Percentiles rank a stretch among this genome's conserved stretches.
Evolutionary conservation across 2,113 vertebrate species (phyloP).

Genomic region (Scortum barcoo): DNA sequence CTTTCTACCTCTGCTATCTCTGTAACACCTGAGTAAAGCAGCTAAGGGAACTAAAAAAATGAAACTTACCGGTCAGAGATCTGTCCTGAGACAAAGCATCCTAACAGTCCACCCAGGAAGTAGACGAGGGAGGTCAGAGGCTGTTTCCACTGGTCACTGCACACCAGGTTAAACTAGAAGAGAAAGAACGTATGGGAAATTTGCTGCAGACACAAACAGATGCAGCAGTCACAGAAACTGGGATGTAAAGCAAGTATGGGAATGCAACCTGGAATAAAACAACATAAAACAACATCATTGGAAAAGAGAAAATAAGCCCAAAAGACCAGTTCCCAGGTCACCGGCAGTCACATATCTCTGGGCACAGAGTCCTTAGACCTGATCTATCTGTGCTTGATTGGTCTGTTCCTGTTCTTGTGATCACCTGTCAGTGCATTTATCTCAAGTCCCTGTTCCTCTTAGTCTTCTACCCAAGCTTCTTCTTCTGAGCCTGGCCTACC

Average conservation of each 20-base stretch:
- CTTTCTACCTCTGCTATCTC: not conserved
- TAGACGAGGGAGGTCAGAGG: slow-evolving; percentile 59
- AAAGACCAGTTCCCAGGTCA: not conserved
- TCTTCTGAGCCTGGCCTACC: not conserved
- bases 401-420: not conserved
- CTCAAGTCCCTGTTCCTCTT: not conserved
- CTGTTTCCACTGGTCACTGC: slow-evolving; percentile 65
- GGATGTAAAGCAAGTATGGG: not conserved
- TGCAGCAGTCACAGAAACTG: not conserved
- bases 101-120: slow-evolving; percentile 65
- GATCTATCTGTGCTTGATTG: not conserved
- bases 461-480: not conserved
- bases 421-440: not conserved
- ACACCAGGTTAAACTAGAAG: slow-evolving; percentile 71
- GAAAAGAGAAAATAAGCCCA: not conserved
- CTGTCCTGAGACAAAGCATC: slow-evolving; percentile 65
- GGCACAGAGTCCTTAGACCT: not conserved
- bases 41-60: not conserved
- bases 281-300: too few relatives aligned
- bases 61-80: slow-evolving; percentile 65
- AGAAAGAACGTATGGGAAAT: not conserved
- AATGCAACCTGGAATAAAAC: not conserved
- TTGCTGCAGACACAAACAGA: not conserved
- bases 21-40: not conserved
- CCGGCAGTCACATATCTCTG: not conserved